phyloP scores from a whole-genome alignment of 2,888 invertebrate species.

The Pheosia tremula region DNA sequence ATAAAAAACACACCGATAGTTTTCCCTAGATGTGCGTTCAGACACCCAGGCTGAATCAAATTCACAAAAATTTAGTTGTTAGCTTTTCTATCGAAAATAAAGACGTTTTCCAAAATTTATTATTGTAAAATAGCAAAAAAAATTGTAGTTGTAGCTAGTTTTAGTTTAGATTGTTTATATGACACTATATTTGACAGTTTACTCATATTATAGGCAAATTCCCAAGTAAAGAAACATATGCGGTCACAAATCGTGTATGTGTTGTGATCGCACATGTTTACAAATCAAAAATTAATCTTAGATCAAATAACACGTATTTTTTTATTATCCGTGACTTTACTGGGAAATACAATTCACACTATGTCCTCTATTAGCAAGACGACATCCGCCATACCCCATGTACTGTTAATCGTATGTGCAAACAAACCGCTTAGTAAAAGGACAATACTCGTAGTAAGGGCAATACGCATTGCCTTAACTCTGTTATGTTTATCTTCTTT shows the following conservation, averaged over 20 bases:
- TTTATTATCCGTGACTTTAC: background rate
- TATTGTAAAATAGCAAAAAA: too few relatives aligned
- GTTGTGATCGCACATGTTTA: background rate
- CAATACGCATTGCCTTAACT: background rate
- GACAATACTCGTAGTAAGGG: background rate
- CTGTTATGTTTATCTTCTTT: background rate
- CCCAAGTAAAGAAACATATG: background rate
- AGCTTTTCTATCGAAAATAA: too few relatives aligned
- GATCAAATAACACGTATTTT: background rate
- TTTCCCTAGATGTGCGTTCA: too few relatives aligned
- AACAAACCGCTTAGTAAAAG: background rate
- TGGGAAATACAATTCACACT: conserved; percentile 16
- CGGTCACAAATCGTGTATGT: background rate
- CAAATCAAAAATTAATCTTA: background rate
- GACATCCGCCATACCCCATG: conserved; percentile 22
- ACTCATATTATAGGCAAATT: background rate
- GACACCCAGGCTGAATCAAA: too few relatives aligned
- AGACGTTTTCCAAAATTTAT: too few relatives aligned
- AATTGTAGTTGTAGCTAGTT: too few relatives aligned
- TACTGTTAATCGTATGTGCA: background rate
- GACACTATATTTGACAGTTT: too few relatives aligned
- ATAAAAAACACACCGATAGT: too few relatives aligned
- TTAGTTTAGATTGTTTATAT: too few relatives aligned
- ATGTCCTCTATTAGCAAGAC: conserved; percentile 19
- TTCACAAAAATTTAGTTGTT: too few relatives aligned